Evolutionary conservation across 2,888 invertebrate species (phyloP), one percentile per base, ranked within the genome.

Genomic region (Brachyopa scutellaris): DNA sequence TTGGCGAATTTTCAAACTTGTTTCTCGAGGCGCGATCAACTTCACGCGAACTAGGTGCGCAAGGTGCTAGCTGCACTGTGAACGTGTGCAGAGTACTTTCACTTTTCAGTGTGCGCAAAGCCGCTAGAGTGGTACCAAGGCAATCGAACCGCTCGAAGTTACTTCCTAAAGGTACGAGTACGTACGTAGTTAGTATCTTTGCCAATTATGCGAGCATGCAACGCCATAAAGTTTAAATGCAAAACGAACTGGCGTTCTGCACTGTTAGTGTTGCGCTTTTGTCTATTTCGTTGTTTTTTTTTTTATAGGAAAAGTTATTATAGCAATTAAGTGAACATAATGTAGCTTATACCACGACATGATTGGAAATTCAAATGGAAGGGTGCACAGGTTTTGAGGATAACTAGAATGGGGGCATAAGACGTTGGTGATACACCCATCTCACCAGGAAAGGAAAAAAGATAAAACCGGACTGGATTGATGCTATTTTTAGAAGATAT

Each of bases 161-260:
- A 47, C 78, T 79, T 74, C 79, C 79, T 74, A 49, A 74, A 79
- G 67, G 61, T 74, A 61, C 53, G n/a, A n/a, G n/a, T n/a, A n/a
- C 45, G 53, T 40, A 42, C 49, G 42, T 40, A 42, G 40, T 79
- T 61, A 49, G 21, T 59, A 17, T 42, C 36, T 57, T 55, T 45
- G 76, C 80, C 80, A 80, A 80, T 80, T 80, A 76, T 62, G 42
- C 62, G 59, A 51, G 62, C 74, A 67, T 69, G 59, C 69, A 51
- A 53, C 29, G 53, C 33, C 13, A 62, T 74, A 61, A 74, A 74
- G 55, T 67, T 66, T 51, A 29, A 47, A 61, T 69, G 74, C 55
- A 69, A 69, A 62, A 57, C 23, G 59, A 62, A 57, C 47, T 40
- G 40, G 45, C 31, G 47, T 51, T 36, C 62, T 31, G 3, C 3